Evolutionary conservation across 37 sponge, comb jelly and placozoan species (phyloP).

Genomic region (Crambe crambe): DNA sequence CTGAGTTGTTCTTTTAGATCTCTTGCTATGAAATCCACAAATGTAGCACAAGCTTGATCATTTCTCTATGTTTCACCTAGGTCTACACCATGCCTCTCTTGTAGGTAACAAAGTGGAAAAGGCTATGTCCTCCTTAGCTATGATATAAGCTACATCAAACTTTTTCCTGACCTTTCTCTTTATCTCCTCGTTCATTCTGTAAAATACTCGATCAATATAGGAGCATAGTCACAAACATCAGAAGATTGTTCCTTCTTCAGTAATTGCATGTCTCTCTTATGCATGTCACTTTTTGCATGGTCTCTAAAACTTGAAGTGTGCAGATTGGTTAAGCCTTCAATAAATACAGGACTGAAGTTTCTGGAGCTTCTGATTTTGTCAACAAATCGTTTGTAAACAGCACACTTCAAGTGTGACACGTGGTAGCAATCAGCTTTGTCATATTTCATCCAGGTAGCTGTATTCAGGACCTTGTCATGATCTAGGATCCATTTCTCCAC

Average conservation of each 20-base stretch:
- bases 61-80: constrained; percentile 42
- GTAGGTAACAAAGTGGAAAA: constrained; percentile 39
- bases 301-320: constrained; percentile 23
- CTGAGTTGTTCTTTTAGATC: not conserved
- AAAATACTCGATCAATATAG: constrained; percentile 6
- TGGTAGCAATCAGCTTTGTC: constrained; percentile 27
- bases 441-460: constrained; percentile 29
- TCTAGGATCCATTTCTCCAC: constrained; percentile 38
- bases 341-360: constrained; percentile 50
- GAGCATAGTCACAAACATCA: constrained; percentile 14
- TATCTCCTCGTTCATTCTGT: not conserved
- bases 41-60: constrained; percentile 35
- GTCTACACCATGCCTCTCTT: constrained; percentile 57
- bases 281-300: constrained; percentile 29
- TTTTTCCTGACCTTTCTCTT: constrained; percentile 4
- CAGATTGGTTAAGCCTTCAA: constrained; percentile 36
- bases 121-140: constrained; percentile 40
- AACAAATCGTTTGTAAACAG: constrained; percentile 17
- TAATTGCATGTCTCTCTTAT: constrained; percentile 16
- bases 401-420: constrained; percentile 10
- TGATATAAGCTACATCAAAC: constrained; percentile 46
- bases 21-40: not conserved
- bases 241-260: constrained; percentile 9
- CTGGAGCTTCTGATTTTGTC: constrained; percentile 3
- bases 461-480: constrained; percentile 31